A percentile compares a stretch with the other conserved stretches of the same genome.
These are phyloP conservation scores for Oxyura jamaicensis DNA, from an alignment of 2,113 vertebrate species.

Conservation along the genomic window DNA sequence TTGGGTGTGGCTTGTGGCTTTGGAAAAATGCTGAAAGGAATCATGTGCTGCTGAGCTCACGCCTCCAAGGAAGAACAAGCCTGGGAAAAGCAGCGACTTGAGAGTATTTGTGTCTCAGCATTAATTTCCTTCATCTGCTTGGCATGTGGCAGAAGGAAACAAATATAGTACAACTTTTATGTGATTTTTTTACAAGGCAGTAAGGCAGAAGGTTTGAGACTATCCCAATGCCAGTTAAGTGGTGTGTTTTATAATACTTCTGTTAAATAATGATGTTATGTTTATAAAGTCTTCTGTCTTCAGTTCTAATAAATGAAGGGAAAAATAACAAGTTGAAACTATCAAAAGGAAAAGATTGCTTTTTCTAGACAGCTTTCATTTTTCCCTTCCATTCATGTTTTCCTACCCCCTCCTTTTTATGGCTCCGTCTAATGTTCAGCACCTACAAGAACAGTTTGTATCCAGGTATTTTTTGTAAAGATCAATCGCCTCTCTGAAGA, in stretches of 20 bases:
- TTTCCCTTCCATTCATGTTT: background rate
- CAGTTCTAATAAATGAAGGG: background rate
- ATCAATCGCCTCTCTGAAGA: background rate
- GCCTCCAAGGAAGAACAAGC: background rate
- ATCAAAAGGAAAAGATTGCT: background rate
- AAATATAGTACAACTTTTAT: slow-evolving; percentile 7
- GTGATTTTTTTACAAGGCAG: background rate
- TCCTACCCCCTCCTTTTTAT: background rate
- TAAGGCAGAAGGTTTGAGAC: background rate
- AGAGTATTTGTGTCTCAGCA: background rate
- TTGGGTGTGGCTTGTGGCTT: slow-evolving; percentile 28
- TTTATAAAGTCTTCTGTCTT: background rate
- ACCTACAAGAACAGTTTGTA: background rate
- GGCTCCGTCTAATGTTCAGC: background rate
- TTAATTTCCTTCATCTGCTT: slow-evolving; percentile 36
- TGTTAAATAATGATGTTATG: background rate
- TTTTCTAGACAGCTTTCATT: background rate
- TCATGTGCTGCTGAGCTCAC: slow-evolving; percentile 18
- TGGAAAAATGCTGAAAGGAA: slow-evolving; percentile 38
- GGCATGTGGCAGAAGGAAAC: slow-evolving; percentile 11
- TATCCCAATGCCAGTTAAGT: slow-evolving; percentile 20
- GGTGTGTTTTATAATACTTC: background rate
- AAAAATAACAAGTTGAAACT: background rate
- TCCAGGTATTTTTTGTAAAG: background rate
- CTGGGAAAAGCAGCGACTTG: slow-evolving; percentile 33